Evolutionary conservation across 2,113 vertebrate genomes (phyloP).

Genomic region (Agapornis roseicollis): DNA sequence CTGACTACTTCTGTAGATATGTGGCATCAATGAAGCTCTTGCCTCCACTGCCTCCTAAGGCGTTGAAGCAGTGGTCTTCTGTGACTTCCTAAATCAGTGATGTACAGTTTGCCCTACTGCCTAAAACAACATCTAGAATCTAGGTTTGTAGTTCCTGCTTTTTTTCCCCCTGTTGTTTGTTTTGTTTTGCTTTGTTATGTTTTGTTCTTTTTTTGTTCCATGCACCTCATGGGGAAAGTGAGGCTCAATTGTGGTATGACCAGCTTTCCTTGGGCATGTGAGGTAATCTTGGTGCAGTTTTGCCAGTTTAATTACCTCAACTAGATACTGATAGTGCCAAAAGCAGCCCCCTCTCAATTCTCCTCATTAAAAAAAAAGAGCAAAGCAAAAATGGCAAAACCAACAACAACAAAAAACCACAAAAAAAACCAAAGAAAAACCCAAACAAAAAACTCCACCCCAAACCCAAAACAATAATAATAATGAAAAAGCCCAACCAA

Average conservation of each 20-base stretch:
- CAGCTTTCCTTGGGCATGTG: neutral
- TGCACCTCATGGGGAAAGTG: neutral
- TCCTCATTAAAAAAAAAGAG: neutral
- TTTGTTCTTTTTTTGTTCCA: neutral
- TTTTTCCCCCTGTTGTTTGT: too few relatives aligned
- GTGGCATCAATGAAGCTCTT: neutral
- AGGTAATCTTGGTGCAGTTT: neutral
- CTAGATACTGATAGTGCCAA: neutral
- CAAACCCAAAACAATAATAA: too few relatives aligned
- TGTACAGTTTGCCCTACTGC: accelerated
- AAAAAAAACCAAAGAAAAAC: too few relatives aligned
- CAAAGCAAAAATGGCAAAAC: too few relatives aligned
- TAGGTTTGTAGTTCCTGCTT: neutral
- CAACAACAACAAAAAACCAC: too few relatives aligned
- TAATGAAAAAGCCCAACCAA: neutral
- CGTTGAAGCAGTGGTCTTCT: neutral
- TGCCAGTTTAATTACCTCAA: neutral
- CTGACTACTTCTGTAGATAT: neutral
- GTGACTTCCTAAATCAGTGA: neutral
- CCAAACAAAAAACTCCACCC: too few relatives aligned
- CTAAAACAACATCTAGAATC: neutral
- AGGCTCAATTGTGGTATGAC: accelerated
- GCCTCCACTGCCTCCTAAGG: neutral
- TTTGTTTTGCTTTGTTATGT: too few relatives aligned
- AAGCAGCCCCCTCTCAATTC: neutral